phyloP scores from a whole-genome alignment of 2,797 vertebrate species.

The Sphaeramia orbicularis region DNA sequence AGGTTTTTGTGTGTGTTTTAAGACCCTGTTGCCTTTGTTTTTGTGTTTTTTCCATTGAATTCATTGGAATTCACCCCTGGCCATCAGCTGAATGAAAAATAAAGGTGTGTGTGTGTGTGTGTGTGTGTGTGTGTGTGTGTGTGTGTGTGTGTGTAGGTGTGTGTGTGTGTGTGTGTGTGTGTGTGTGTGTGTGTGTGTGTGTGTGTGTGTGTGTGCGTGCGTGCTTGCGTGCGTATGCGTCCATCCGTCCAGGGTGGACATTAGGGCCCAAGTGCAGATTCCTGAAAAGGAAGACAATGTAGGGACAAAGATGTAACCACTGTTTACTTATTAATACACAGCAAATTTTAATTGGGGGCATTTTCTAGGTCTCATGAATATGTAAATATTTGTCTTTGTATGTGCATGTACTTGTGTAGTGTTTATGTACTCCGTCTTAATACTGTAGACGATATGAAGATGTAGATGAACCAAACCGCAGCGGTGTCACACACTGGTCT shows the following conservation, averaged over 20 bases:
- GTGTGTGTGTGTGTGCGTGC: conserved; percentile 20
- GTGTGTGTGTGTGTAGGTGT: conserved; percentile 59
- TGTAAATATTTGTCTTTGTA: conserved; percentile 24
- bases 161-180: too few relatives aligned
- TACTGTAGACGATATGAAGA: too few relatives aligned
- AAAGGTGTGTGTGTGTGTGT: too few relatives aligned
- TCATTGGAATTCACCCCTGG: conserved; percentile 56
- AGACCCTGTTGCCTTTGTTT: conserved; percentile 55
- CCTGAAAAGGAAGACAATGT: conserved; percentile 38
- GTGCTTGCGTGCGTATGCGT: conserved; percentile 17
- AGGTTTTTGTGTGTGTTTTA: conserved; percentile 22
- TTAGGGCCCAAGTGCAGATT: conserved; percentile 31
- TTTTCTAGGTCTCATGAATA: conserved; percentile 27
- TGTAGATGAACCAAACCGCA: too few relatives aligned
- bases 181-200: conserved; percentile 11
- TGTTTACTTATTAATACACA: conserved; percentile 29
- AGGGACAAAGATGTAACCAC: conserved; percentile 8
- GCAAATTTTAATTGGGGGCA: conserved; percentile 32
- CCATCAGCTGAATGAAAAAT: conserved; percentile 62
- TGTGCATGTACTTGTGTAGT: background rate
- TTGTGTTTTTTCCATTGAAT: conserved; percentile 47
- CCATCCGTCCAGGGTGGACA: conserved; percentile 20
- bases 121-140: too few relatives aligned
- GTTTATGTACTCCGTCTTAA: background rate
- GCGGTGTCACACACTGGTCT: too few relatives aligned